Evolutionary conservation across 1,140 invertebrate species (phyloP), one percentile per base, ranked within the genome.

Genomic region (Antheraea mylitta): DNA sequence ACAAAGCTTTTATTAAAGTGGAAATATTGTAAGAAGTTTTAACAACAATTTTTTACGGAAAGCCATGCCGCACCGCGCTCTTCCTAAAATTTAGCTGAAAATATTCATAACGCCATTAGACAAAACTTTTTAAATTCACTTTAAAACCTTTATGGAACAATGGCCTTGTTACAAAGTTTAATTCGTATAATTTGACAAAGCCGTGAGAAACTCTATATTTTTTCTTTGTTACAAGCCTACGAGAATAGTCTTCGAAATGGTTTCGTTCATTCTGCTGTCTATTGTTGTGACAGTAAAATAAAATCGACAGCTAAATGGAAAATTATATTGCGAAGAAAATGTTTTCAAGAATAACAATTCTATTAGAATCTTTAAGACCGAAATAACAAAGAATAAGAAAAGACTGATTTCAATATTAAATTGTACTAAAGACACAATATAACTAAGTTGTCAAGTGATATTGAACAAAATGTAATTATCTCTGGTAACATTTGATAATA

Each of bases 91-190:
- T 53, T 16, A 13, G 10, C 45, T 53, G 45, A 53, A 53, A 53
- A 53, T 53, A 53, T 53, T 53, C 45, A 53, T 53, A 53, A 53
- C 16, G 45, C 2, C 6, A 53, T 53, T 53, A 53, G 45, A 53
- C 16, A 53, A 53, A 53, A 53, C 45, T 53, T 53, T 53, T 53
- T 53, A 53, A 53, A 53, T 53, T 53, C 45, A 53, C 1, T 53
- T 53, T 53, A 53, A 53, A 53, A 53, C 45, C 45, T 53, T 53
- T 53, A 53, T 53, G 16, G 45, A 53, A 53, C 45, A 53, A 53
- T 53, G 45, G 45, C 6, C 45, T 53, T 6, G 45, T 53, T 53
- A 13, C 1, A 53, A 53, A 53, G 45, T 53, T 53, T 53, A 53
- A 53, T 53, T 53, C 45, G 2, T 6, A 53, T 53, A 53, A 53